These are phyloP conservation scores for Perithous albicinctus DNA, from an alignment of 2,888 invertebrate species.

Conservation along the genomic window DNA sequence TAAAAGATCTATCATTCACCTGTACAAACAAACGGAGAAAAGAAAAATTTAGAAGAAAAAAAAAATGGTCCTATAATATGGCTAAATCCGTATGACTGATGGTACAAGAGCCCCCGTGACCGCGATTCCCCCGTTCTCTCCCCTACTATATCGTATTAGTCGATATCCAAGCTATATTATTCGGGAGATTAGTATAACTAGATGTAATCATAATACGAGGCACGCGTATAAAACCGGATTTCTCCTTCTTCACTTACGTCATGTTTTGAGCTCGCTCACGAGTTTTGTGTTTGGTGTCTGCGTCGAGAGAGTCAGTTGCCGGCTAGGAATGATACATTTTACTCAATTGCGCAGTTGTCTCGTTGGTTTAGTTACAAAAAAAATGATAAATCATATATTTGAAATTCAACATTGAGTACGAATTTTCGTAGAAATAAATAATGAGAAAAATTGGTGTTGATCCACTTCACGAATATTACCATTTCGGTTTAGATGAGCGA, in stretches of 20 bases:
- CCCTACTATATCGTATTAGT: neutral
- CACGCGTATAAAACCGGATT: slow-evolving; percentile 32
- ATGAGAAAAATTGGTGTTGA: neutral
- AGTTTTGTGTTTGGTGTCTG: slow-evolving; percentile 25
- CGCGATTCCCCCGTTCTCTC: neutral
- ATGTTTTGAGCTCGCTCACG: neutral
- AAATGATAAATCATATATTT: no score
- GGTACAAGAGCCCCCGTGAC: no score
- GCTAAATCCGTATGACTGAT: neutral
- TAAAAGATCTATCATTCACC: neutral
- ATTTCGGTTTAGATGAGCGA: neutral
- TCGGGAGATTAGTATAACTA: slow-evolving; percentile 1
- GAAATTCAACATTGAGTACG: no score
- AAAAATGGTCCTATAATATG: neutral
- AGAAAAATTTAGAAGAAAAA: neutral
- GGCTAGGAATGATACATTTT: neutral
- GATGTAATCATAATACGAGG: slow-evolving; percentile 11
- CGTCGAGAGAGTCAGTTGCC: neutral
- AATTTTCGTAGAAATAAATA: neutral
- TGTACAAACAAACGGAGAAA: neutral
- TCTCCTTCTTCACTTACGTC: slow-evolving; percentile 24
- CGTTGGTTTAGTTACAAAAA: neutral
- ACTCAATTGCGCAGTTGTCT: neutral
- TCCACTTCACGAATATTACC: neutral
- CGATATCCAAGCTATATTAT: neutral